A percentile compares a stretch with the other conserved stretches of the same genome.
phyloP scores from a whole-genome alignment of 2,797 vertebrate genomes.

The Semaprochilodus insignis region DNA sequence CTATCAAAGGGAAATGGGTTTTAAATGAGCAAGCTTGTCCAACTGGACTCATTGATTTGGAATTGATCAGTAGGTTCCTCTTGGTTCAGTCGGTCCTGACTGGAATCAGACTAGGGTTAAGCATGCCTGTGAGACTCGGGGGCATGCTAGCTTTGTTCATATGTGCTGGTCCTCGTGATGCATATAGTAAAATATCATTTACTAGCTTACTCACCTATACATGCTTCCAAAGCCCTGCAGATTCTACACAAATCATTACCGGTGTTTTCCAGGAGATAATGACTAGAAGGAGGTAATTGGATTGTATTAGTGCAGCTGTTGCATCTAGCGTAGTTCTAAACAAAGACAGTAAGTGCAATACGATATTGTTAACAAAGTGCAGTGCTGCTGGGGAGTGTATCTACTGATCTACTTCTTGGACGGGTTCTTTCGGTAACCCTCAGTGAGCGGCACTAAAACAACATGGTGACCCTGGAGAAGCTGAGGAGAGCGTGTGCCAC shows the following conservation, averaged over 20 bases:
- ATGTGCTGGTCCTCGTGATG: conserved; percentile 1
- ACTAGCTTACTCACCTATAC: neutral
- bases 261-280: neutral
- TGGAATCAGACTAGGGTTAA: conserved; percentile 15
- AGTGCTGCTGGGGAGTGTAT: conserved; percentile 50
- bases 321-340: neutral
- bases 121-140: neutral
- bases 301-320: neutral
- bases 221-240: neutral
- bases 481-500: conserved; percentile 59
- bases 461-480: conserved; percentile 46
- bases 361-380: conserved; percentile 3
- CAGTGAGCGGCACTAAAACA: conserved; percentile 43
- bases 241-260: neutral
- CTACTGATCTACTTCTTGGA: conserved; percentile 57
- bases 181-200: conserved; percentile 18
- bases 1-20: conserved; percentile 27
- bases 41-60: conserved; percentile 35
- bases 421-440: conserved; percentile 68
- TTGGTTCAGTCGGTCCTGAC: neutral
- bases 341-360: neutral
- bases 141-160: neutral
- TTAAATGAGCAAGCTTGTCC: conserved; percentile 41
- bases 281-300: neutral
- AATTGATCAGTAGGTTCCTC: conserved; percentile 34